Percentiles rank a stretch among this genome's conserved stretches.
These are phyloP conservation scores for Xiphorhynchus elegans DNA, from an alignment of 2,113 vertebrate species.

Conservation along the genomic window DNA sequence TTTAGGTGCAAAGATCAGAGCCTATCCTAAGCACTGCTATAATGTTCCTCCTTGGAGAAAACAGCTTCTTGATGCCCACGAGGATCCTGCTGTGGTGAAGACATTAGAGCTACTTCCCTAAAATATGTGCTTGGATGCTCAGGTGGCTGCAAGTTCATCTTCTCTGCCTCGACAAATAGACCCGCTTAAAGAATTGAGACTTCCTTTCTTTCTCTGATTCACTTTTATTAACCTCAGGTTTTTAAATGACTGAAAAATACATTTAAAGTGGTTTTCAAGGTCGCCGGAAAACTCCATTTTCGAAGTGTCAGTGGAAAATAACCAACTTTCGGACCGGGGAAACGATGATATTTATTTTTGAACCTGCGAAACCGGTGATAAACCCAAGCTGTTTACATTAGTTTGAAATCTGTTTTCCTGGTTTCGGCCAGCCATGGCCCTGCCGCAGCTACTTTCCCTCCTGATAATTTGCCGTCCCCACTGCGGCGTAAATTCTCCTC, in stretches of 20 bases:
- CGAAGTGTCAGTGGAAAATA: slow-evolving; percentile 52
- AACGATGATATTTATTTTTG: slow-evolving; percentile 59
- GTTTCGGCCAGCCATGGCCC: slow-evolving; percentile 35
- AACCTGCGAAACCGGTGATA: slow-evolving; percentile 63
- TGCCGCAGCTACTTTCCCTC: slow-evolving; percentile 56
- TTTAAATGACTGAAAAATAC: slow-evolving; percentile 44
- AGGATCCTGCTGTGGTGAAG: not conserved
- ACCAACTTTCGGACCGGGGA: slow-evolving; percentile 4
- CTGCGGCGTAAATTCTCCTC: slow-evolving; percentile 48
- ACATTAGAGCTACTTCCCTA: slow-evolving; percentile 19
- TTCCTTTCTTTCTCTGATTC: slow-evolving; percentile 28
- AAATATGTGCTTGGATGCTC: slow-evolving; percentile 22
- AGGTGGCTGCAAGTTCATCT: slow-evolving; percentile 52
- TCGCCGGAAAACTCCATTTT: slow-evolving; percentile 42
- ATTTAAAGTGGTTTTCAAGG: slow-evolving; percentile 64
- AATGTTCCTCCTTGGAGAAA: slow-evolving; percentile 31
- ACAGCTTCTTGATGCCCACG: slow-evolving; percentile 17
- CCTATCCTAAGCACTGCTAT: slow-evolving; percentile 27
- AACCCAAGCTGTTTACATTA: slow-evolving; percentile 69
- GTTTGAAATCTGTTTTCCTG: slow-evolving; percentile 69
- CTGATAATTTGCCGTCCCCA: slow-evolving; percentile 60
- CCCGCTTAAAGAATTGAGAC: slow-evolving; percentile 24
- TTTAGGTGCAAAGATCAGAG: slow-evolving; percentile 62
- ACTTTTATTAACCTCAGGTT: slow-evolving; percentile 50
- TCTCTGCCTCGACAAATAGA: slow-evolving; percentile 25